A percentile compares a stretch with the other conserved stretches of the same genome.
Evolutionary conservation across 1,140 invertebrate genomes (phyloP).

Genomic region (Drosophila paulistorum): DNA sequence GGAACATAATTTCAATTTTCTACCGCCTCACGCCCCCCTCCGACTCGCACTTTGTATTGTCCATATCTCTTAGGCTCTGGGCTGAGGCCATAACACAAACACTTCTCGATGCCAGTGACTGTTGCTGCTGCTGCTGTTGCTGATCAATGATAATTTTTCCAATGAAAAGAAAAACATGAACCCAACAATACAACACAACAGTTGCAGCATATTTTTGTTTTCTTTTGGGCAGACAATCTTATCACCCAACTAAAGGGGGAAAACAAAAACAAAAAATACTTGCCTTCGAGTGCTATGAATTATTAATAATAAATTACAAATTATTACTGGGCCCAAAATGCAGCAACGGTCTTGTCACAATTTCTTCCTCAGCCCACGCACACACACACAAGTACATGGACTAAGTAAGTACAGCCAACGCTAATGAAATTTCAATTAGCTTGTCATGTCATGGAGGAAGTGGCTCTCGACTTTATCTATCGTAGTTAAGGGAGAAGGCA

Average conservation of each 20-base stretch:
- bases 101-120: conserved; percentile 3
- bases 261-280: neutral
- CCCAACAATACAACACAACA: conserved; percentile 11
- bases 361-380: neutral
- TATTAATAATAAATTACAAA: conserved; percentile 82
- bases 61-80: conserved; percentile 33
- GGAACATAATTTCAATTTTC: conserved; percentile 50
- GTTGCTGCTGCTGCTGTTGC: conserved; percentile 2
- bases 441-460: conserved; percentile 66
- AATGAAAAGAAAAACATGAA: conserved; percentile 46
- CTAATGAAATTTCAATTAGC: conserved; percentile 81
- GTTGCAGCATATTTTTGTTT: neutral
- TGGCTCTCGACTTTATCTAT: conserved; percentile 45
- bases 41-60: conserved; percentile 25
- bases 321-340: conserved; percentile 38
- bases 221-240: conserved; percentile 43
- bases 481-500: conserved; percentile 17
- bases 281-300: conserved; percentile 67
- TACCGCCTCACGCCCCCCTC: conserved; percentile 14
- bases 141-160: conserved; percentile 71
- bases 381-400: too few relatives aligned
- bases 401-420: conserved; percentile 44
- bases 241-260: conserved; percentile 38
- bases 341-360: neutral
- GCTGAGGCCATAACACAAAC: conserved; percentile 4